phyloP scores from a whole-genome alignment of 2,888 invertebrate species.

The Nipponacmea schrenckii region DNA sequence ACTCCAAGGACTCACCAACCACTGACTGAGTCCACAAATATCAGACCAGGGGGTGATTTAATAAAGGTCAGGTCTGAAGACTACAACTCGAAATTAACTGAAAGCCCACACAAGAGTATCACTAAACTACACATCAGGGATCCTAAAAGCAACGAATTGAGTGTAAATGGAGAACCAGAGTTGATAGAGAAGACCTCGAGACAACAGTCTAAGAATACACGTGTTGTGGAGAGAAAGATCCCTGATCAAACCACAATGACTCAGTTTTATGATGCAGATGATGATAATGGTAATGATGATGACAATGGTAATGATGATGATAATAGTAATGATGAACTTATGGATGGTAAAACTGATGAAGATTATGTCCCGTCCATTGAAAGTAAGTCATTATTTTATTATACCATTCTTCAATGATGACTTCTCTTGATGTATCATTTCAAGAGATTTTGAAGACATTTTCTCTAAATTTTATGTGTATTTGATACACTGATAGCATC shows the following conservation, averaged over 20 bases:
- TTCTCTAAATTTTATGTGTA: no score
- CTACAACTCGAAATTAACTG: not conserved
- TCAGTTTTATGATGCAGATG: constrained; percentile 36
- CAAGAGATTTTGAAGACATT: no score
- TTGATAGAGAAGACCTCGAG: not conserved
- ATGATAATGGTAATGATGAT: constrained; percentile 17
- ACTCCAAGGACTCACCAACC: not conserved
- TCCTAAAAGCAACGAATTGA: not conserved
- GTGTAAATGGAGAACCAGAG: no score
- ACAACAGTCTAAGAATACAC: not conserved
- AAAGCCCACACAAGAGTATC: not conserved
- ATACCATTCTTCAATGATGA: no score
- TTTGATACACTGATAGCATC: no score
- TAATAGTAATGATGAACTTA: constrained; percentile 7
- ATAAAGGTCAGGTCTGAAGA: not conserved
- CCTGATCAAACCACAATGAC: constrained; percentile 24
- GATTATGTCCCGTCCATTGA: no score
- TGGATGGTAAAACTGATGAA: no score
- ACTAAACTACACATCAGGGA: not conserved
- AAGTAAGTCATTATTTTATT: no score
- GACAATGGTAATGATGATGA: not conserved
- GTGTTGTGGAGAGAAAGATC: not conserved
- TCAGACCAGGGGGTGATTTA: not conserved
- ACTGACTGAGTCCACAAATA: not conserved
- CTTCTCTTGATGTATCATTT: no score